Evolutionary conservation across 2,888 invertebrate genomes (phyloP).

Genomic region (Drosophila quinaria): DNA sequence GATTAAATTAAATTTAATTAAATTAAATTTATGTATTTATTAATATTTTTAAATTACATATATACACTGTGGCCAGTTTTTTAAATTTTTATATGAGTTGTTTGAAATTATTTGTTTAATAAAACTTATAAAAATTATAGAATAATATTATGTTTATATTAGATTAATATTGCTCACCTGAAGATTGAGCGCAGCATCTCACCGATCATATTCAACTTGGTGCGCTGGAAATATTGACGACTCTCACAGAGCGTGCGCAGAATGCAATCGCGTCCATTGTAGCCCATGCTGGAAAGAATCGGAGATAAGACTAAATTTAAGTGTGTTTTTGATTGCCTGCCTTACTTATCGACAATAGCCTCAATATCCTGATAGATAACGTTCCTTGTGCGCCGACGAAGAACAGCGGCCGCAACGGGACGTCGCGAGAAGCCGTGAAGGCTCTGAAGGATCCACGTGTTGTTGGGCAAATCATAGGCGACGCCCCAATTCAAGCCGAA

Average conservation of each 20-base stretch:
- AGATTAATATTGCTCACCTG: conserved; percentile 86
- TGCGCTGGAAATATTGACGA: conserved; percentile 88
- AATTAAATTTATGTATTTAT: too few species aligned
- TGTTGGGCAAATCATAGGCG: conserved; percentile 88
- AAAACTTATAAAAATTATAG: too few species aligned
- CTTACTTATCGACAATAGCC: conserved; percentile 89
- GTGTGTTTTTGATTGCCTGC: background rate
- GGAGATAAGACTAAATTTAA: too few species aligned
- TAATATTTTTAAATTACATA: too few species aligned
- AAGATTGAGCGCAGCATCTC: conserved; percentile 91
- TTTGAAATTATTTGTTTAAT: too few species aligned
- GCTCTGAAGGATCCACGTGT: conserved; percentile 86
- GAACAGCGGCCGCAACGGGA: conserved; percentile 81
- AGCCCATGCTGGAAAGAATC: conserved; percentile 92
- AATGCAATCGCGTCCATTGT: conserved; percentile 90
- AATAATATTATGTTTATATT: background rate
- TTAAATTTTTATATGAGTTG: too few species aligned
- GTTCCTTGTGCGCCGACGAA: conserved; percentile 86
- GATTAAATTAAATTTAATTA: too few species aligned
- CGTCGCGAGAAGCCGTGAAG: conserved; percentile 79
- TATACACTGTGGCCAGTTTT: too few species aligned
- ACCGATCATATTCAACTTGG: conserved; percentile 89
- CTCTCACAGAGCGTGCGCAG: conserved; percentile 91
- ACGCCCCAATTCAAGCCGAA: conserved; percentile 90
- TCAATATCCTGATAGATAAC: conserved; percentile 80